These are phyloP conservation scores for Pissodes strobi DNA, from an alignment of 1,140 invertebrate species.

Conservation along the genomic window DNA sequence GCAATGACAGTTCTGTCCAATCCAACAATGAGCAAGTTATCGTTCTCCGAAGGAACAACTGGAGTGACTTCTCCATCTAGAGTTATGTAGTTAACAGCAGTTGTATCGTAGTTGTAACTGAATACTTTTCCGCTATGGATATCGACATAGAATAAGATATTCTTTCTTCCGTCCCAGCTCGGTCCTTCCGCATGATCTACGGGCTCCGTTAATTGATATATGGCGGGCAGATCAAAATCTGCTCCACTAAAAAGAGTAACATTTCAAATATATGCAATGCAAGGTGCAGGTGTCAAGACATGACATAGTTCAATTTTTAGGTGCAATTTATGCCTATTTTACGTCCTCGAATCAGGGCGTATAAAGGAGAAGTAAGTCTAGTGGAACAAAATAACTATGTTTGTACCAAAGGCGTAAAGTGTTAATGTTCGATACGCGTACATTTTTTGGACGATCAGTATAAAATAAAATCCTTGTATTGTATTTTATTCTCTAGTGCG, in stretches of 20 bases:
- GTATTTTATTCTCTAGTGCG: no score
- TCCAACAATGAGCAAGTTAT: constrained; percentile 68
- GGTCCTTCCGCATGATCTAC: constrained; percentile 64
- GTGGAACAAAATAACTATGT: no score
- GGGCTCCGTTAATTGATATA: constrained; percentile 65
- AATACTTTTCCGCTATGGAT: constrained; percentile 62
- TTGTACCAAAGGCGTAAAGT: no score
- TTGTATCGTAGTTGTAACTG: constrained; percentile 61
- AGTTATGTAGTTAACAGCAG: constrained; percentile 53
- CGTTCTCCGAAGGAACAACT: constrained; percentile 69
- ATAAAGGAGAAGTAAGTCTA: no score
- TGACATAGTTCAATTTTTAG: no score
- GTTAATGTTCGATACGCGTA: no score
- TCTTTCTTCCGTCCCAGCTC: constrained; percentile 67
- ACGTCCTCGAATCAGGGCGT: no score
- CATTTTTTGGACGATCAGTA: no score
- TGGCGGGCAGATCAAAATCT: constrained; percentile 55
- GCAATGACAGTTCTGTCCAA: constrained; percentile 64
- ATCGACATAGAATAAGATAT: constrained; percentile 71
- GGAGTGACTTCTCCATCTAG: constrained; percentile 59
- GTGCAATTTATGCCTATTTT: no score
- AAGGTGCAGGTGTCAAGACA: no score
- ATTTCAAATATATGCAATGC: no score
- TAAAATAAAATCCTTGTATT: no score
- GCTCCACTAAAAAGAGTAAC: constrained; percentile 6